A percentile compares a stretch with the other conserved stretches of the same genome.
Evolutionary conservation across 2,113 vertebrate genomes (phyloP).

Genomic region (Tonatia bakeri): DNA sequence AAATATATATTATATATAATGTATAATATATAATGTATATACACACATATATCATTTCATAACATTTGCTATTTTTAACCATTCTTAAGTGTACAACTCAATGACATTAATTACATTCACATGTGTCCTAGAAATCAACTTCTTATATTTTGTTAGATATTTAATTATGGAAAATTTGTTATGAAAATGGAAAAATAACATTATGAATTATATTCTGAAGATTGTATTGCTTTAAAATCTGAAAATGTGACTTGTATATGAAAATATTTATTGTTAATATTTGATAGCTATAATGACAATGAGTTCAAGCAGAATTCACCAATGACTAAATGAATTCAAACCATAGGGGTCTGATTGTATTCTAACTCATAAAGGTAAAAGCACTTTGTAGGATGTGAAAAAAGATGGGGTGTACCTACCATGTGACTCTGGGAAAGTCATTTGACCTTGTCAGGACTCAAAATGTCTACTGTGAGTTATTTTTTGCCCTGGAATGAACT

Average conservation of each 20-base stretch:
- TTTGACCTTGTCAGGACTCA: background rate
- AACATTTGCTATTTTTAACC: background rate
- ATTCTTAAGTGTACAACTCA: background rate
- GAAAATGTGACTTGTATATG: background rate
- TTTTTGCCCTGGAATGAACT: constrained; percentile 7
- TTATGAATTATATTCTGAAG: background rate
- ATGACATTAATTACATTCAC: background rate
- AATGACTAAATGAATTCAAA: background rate
- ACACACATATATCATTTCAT: background rate
- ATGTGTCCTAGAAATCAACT: background rate
- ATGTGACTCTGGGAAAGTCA: background rate
- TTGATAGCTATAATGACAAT: background rate
- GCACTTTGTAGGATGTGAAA: background rate
- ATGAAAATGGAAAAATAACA: background rate
- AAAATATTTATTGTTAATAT: background rate
- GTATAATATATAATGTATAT: too few relatives aligned
- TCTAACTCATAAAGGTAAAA: background rate
- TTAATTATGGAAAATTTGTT: background rate
- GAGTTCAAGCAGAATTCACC: background rate
- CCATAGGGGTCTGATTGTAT: background rate
- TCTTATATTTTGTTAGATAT: background rate
- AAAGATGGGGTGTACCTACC: background rate
- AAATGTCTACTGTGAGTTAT: background rate
- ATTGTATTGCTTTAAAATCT: background rate
- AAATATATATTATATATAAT: too few relatives aligned